Base-by-base conservation (phyloP, 2,888 invertebrate genomes). In the Beris morrisii region DNA sequence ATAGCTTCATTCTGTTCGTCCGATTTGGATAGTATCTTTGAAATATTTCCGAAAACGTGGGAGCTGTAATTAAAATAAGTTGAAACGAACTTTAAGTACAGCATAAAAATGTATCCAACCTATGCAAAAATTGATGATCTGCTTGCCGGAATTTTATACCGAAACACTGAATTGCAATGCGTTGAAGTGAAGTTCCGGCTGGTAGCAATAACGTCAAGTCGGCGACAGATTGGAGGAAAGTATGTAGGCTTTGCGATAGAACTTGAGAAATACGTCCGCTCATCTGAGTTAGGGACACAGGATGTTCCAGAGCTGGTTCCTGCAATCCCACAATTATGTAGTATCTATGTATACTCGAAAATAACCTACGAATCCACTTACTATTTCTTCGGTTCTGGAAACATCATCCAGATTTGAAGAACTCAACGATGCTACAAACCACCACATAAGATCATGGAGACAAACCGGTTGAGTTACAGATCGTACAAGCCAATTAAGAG, bases 401-500 rank as follows among this genome's bases (percentile, higher is more conserved):
- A 83, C 82, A 48, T 85, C 85, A n/a, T 81, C 79, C 48, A 86
- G 84, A 30, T 81, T 79, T 59, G 84, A 83, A 1, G 82, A 74
- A 3, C 89, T 89, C 46, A 97, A 83, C 0, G 96, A 91, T 12
- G 90, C 88, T 28, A 95, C 93, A 78, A 97, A 95, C 92, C 95
- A 96, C 97, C 97, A 97, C 78, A 98, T 86, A 9, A 97, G 85
- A 81, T 98, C 97, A 74, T 97, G 97, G 22, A 98, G 85, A 76
- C 94, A 92, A 4, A 90, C 89, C 4, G 95, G 91, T 77, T 95
- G 95, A 0, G 95, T 95, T 0, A 95, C 92, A 63, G 91, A 94
- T 61, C 95, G 86, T 54, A 98, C 82, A 28, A 99, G 82, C 98
- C 98, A 99, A 78, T 97, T 97, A 72, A 97, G 83, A 0, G 96